Percentiles rank a stretch among this genome's conserved stretches.
Conservation (phyloP, 2,113 vertebrate species). For the Aspidoscelis tigris region DNA sequence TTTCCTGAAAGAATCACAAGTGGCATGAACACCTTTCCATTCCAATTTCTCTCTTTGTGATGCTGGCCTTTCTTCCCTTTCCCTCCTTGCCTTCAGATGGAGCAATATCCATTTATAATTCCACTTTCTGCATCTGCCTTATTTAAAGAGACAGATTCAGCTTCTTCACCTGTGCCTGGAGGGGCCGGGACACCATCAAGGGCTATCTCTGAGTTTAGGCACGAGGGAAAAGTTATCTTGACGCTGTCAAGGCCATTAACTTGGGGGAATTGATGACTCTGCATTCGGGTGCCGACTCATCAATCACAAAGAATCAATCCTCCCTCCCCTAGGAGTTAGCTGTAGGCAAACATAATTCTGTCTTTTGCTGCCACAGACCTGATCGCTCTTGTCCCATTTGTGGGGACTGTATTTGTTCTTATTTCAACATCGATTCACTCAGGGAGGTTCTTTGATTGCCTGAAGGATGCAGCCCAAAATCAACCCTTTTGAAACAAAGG, state of each 20-base stretch:
- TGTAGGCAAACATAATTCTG: slow-evolving; percentile 80
- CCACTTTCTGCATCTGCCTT: slow-evolving; percentile 26
- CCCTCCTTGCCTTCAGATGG: not conserved
- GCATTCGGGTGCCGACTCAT: slow-evolving; percentile 79
- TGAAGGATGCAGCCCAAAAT: slow-evolving; percentile 77
- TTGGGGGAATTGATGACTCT: slow-evolving; percentile 79
- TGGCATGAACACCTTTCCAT: not conserved
- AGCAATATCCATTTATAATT: not conserved
- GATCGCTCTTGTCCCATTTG: slow-evolving; percentile 77
- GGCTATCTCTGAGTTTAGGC: slow-evolving; percentile 61
- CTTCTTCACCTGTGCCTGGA: slow-evolving; percentile 49
- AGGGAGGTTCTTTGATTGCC: slow-evolving; percentile 75
- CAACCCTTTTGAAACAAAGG: slow-evolving; percentile 63
- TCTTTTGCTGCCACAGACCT: slow-evolving; percentile 74
- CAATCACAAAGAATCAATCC: slow-evolving; percentile 84
- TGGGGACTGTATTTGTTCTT: slow-evolving; percentile 78
- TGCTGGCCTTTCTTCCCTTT: not conserved
- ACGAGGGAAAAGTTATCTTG: slow-evolving; percentile 79
- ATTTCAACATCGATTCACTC: slow-evolving; percentile 81
- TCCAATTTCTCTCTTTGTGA: not conserved
- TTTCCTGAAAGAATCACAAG: no score
- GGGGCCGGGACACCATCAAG: slow-evolving; percentile 57
- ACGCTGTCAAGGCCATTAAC: slow-evolving; percentile 75
- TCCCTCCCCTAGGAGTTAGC: slow-evolving; percentile 75
- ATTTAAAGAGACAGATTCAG: slow-evolving; percentile 48